Conservation (phyloP, 2,797 vertebrate species). For the Eutrigla gurnardus region DNA sequence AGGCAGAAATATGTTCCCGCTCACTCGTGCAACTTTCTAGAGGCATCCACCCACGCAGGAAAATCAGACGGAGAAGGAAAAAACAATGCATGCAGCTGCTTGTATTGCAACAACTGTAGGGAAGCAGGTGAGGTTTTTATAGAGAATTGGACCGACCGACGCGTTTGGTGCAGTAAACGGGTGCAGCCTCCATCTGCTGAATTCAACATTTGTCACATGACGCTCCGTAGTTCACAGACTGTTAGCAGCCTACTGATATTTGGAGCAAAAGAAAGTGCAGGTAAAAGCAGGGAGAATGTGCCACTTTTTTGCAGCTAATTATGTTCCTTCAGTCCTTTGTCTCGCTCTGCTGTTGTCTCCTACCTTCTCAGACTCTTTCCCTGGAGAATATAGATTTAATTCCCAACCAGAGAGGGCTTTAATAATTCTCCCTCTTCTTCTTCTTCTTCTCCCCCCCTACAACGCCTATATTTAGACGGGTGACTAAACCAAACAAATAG, state of each 20-base stretch:
- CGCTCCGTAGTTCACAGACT: constrained; percentile 26
- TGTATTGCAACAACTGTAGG: constrained; percentile 31
- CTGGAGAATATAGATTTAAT: constrained; percentile 56
- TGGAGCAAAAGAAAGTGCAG: constrained; percentile 28
- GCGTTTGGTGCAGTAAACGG: constrained; percentile 50
- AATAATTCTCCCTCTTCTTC: constrained; percentile 46
- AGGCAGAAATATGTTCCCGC: background rate
- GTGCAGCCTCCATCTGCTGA: constrained; percentile 48
- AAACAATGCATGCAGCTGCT: constrained; percentile 5
- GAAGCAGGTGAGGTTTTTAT: constrained; percentile 39
- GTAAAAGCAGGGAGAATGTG: constrained; percentile 16
- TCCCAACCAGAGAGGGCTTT: constrained; percentile 56
- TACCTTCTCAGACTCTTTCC: constrained; percentile 1
- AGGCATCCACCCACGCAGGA: constrained; percentile 32
- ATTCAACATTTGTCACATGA: constrained; percentile 43
- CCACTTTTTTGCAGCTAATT: constrained; percentile 43
- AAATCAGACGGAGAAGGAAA: constrained; percentile 9
- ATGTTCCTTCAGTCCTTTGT: constrained; percentile 43
- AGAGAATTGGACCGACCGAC: constrained; percentile 51
- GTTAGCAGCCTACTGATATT: constrained; percentile 43
- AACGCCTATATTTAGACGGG: constrained; percentile 71
- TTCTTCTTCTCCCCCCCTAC: constrained; percentile 5
- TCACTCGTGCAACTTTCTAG: background rate
- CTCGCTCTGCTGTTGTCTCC: constrained; percentile 20
- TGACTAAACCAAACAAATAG: constrained; percentile 76